phyloP scores from a whole-genome alignment of 2,113 vertebrate genomes.

The Psammodynastes pulverulentus region DNA sequence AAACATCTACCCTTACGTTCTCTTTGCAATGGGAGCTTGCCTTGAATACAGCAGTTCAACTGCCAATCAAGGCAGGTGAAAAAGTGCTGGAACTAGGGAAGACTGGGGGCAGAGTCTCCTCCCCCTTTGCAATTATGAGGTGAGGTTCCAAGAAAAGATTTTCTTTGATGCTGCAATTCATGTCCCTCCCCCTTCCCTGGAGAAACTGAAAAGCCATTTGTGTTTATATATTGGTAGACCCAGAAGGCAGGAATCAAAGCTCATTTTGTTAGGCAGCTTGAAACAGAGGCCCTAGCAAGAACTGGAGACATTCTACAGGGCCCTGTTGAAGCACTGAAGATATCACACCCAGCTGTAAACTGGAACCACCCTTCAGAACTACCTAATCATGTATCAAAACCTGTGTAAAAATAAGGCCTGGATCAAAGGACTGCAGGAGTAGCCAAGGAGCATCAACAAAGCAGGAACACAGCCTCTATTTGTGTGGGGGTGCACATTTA shows the following conservation, averaged over 20 bases:
- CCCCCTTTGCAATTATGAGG: accelerated
- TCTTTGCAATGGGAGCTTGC: background rate
- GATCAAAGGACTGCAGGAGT: background rate
- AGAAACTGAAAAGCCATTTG: conserved; percentile 37
- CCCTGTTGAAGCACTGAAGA: conserved; percentile 49
- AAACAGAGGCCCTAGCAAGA: conserved; percentile 12
- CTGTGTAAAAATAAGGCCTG: background rate
- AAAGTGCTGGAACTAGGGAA: background rate
- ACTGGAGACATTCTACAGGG: conserved; percentile 62
- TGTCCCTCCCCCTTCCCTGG: conserved; percentile 6
- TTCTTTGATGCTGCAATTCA: conserved; percentile 32
- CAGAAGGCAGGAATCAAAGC: conserved; percentile 36
- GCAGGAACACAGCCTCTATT: background rate
- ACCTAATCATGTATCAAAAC: background rate
- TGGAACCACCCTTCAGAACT: background rate
- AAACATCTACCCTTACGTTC: background rate
- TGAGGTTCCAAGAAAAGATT: conserved; percentile 27
- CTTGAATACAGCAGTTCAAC: background rate
- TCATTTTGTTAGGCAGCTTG: conserved; percentile 49
- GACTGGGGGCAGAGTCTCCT: background rate
- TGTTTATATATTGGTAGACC: conserved; percentile 40
- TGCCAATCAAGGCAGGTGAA: background rate
- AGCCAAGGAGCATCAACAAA: background rate
- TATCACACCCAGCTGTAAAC: conserved; percentile 37
- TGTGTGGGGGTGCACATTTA: background rate